phyloP scores from a whole-genome alignment of 2,888 invertebrate genomes.

The Notocelia uddmanniana region DNA sequence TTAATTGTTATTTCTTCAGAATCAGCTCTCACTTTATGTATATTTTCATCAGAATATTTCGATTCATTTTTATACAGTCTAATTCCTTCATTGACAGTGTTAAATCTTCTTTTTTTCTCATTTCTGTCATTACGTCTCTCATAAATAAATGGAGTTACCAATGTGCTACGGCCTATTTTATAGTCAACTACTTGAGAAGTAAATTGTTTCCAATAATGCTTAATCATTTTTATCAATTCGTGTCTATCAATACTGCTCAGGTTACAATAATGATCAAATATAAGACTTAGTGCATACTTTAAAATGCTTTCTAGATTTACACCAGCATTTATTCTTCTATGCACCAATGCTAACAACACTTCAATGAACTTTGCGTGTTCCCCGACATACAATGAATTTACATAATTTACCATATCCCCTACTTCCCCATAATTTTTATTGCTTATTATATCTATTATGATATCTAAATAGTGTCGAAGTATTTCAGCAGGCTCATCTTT shows the following conservation, averaged over 20 bases:
- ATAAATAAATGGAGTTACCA: conserved; percentile 14
- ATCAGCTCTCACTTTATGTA: not conserved
- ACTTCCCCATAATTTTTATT: not conserved
- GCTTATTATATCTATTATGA: not conserved
- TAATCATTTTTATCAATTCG: conserved; percentile 13
- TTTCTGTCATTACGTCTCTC: not conserved
- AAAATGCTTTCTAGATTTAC: conserved; percentile 1
- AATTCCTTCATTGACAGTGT: not conserved
- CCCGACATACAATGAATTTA: conserved; percentile 6
- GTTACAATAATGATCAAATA: conserved; percentile 17
- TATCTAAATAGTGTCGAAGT: conserved; percentile 41
- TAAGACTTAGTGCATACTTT: conserved; percentile 2
- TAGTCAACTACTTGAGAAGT: not conserved
- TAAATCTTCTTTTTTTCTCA: conserved; percentile 6
- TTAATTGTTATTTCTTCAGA: not conserved
- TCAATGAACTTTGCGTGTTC: conserved; percentile 10
- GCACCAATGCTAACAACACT: conserved; percentile 4
- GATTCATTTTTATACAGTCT: not conserved
- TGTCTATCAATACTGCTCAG: not conserved
- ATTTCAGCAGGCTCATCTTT: conserved; percentile 49
- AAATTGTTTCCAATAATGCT: conserved; percentile 11
- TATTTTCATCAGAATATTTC: not conserved
- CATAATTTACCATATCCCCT: not conserved
- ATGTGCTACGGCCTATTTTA: not conserved
- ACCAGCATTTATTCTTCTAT: conserved; percentile 10